A percentile compares a stretch with the other conserved stretches of the same genome.
Conservation (phyloP, 2,888 invertebrate species). For the Campoplex nolae region DNA sequence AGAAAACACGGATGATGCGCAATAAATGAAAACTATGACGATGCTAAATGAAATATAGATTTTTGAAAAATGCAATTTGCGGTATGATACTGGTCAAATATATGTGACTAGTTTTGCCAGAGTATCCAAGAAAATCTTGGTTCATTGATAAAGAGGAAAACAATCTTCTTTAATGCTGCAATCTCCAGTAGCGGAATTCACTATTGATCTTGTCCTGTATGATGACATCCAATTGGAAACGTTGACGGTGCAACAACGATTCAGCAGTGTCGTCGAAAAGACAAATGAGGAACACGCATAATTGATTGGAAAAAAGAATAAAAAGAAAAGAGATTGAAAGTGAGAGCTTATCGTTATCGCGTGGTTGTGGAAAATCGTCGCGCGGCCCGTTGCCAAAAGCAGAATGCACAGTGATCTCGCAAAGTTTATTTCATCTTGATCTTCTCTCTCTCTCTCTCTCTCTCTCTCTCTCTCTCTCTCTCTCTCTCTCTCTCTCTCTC, state of each 20-base stretch:
- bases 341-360: background rate
- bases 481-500: background rate
- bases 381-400: slow-evolving; percentile 2
- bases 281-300: background rate
- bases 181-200: background rate
- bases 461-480: slow-evolving; percentile 11
- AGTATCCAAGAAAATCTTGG: too few relatives aligned
- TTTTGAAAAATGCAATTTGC: background rate
- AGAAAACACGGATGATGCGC: too few relatives aligned
- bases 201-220: background rate
- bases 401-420: slow-evolving; percentile 23
- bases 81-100: background rate
- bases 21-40: too few relatives aligned
- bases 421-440: slow-evolving; percentile 23
- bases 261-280: background rate
- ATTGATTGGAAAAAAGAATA: background rate
- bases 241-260: slow-evolving; percentile 10
- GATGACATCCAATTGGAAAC: background rate
- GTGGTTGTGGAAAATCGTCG: slow-evolving; percentile 13
- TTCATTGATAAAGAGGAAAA: background rate
- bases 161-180: background rate
- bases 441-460: background rate
- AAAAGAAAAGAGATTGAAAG: background rate
- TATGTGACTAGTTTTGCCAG: too few relatives aligned
- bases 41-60: too few relatives aligned